phyloP scores from a whole-genome alignment of 2,113 vertebrate genomes.

The Turnix velox region DNA sequence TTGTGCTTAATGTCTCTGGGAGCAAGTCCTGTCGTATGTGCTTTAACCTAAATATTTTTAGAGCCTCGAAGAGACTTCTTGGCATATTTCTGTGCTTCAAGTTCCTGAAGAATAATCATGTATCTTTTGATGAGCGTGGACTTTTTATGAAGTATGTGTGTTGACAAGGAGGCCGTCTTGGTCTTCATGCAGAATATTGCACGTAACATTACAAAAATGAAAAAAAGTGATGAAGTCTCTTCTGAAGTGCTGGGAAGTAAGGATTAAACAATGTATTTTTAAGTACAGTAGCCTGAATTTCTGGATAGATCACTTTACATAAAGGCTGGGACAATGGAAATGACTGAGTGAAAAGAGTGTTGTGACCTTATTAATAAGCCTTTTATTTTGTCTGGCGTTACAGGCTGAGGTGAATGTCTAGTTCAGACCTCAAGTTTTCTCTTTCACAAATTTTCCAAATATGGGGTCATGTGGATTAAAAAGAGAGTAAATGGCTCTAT shows the following conservation, averaged over 20 bases:
- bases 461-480: not conserved
- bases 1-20: rapidly evolving
- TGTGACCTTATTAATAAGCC: not conserved
- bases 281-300: not conserved
- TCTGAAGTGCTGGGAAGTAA: not conserved
- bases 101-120: not conserved
- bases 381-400: not conserved
- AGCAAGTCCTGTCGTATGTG: not conserved
- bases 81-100: not conserved
- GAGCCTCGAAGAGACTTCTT: not conserved
- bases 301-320: not conserved
- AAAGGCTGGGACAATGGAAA: not conserved
- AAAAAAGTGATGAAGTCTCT: not conserved
- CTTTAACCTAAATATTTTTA: not conserved
- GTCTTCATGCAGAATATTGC: not conserved
- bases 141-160: not conserved
- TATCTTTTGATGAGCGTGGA: not conserved
- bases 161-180: not conserved
- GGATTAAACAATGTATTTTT: not conserved
- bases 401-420: not conserved
- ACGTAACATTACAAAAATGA: not conserved
- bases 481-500: constrained; percentile 1
- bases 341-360: not conserved
- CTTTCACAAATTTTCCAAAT: not conserved
- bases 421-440: not conserved